Percentiles rank a stretch among this genome's conserved stretches.
Conservation (phyloP, 2,888 invertebrate genomes). For the Drosophila suboccidentalis region DNA sequence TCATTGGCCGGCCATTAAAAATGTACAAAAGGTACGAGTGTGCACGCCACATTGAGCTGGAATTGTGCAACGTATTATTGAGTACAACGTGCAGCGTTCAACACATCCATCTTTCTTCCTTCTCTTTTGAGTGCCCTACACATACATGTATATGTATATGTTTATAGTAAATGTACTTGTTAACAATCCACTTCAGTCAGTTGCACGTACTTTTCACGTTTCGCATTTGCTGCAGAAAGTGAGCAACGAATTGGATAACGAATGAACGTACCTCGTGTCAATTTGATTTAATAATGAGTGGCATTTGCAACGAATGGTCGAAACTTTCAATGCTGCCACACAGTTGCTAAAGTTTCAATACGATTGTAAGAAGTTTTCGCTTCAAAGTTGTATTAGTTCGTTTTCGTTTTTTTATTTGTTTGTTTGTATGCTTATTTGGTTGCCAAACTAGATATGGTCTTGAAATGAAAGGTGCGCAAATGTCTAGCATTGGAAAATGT, state of each 20-base stretch:
- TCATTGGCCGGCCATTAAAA: constrained; percentile 43
- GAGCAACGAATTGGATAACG: constrained; percentile 40
- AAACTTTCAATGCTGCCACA: constrained; percentile 23
- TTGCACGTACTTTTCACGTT: constrained; percentile 28
- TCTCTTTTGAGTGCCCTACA: background rate
- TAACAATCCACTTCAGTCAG: constrained; percentile 3
- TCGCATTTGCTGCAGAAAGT: constrained; percentile 15
- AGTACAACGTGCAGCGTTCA: constrained; percentile 2
- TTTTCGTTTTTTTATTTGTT: background rate
- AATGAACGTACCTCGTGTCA: constrained; percentile 56
- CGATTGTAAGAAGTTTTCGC: background rate
- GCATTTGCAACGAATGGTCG: constrained; percentile 42
- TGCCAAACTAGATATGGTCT: background rate
- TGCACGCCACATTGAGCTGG: constrained; percentile 41
- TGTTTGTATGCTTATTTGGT: too few species aligned
- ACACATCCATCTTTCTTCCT: constrained; percentile 6
- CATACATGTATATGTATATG: background rate
- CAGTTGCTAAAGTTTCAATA: constrained; percentile 1
- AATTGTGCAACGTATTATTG: constrained; percentile 19
- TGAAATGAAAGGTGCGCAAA: background rate
- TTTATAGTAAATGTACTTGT: background rate
- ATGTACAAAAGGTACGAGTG: constrained; percentile 33
- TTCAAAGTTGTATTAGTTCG: background rate
- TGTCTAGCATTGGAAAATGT: background rate
- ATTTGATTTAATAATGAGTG: constrained; percentile 75